Percentiles rank a stretch among this genome's conserved stretches.
Conservation (phyloP, 2,113 vertebrate genomes). For the Phylloscopus whistleri region DNA sequence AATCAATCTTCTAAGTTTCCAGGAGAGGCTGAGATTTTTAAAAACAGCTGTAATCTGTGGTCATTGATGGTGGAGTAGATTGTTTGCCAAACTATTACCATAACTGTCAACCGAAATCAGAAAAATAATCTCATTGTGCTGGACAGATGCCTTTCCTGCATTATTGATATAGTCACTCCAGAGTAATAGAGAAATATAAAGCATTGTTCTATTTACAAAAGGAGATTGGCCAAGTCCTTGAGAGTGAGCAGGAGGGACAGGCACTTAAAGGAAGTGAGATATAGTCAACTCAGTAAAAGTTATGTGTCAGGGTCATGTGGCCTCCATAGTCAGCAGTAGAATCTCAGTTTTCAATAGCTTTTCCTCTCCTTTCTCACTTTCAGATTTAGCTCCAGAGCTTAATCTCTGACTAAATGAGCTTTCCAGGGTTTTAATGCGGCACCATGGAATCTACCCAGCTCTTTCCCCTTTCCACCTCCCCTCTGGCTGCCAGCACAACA, state of each 20-base stretch:
- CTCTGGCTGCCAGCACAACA: neutral
- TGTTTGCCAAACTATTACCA: constrained; percentile 99
- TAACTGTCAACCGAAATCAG: constrained; percentile 97
- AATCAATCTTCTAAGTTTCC: constrained; percentile 90
- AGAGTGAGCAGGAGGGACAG: constrained; percentile 92
- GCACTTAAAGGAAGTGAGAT: constrained; percentile 94
- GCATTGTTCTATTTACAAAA: constrained; percentile 99
- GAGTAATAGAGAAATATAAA: constrained; percentile 97
- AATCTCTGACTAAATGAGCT: constrained; percentile 41
- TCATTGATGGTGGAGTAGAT: constrained; percentile 93
- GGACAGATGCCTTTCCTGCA: constrained; percentile 95
- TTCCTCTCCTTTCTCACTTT: constrained; percentile 40
- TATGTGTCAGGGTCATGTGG: constrained; percentile 84
- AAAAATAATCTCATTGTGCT: constrained; percentile 96
- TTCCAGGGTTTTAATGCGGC: constrained; percentile 2
- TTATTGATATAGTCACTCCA: constrained; percentile 96
- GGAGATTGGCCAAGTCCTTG: constrained; percentile 97
- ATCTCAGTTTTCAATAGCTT: constrained; percentile 56
- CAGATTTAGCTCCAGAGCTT: constrained; percentile 46
- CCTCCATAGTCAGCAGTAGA: constrained; percentile 72
- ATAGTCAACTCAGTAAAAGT: constrained; percentile 89
- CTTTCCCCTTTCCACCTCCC: neutral
- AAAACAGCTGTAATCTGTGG: constrained; percentile 97
- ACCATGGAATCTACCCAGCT: neutral
- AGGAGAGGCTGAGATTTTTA: constrained; percentile 83